phyloP scores from a whole-genome alignment of 30 jellyfish, hydroid and myxozoan genomes.

The Hydra vulgaris region DNA sequence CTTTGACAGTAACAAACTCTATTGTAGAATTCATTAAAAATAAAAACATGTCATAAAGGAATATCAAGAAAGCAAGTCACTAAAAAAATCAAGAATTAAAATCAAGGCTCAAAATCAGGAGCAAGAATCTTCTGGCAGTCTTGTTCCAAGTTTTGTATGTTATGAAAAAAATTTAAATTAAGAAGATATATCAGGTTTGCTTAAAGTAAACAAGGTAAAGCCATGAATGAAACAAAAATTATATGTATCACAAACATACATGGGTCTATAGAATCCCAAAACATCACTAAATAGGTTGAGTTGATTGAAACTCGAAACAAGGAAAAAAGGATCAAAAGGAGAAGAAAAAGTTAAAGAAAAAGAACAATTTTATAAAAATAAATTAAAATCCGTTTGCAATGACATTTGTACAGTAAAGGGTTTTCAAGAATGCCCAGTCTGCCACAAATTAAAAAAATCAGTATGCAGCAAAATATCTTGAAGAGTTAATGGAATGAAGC shows the following conservation, averaged over 20 bases:
- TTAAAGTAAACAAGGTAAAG: not conserved
- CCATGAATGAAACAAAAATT: not conserved
- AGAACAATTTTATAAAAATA: not conserved
- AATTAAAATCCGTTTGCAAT: not conserved
- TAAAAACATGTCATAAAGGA: not conserved
- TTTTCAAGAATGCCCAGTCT: not conserved
- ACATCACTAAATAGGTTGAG: not conserved
- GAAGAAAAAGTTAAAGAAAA: not conserved
- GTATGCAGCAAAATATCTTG: constrained; percentile 13
- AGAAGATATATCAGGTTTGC: not conserved
- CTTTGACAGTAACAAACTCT: not conserved
- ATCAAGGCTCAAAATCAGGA: not conserved
- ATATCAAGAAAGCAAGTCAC: too few relatives aligned
- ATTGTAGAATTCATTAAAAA: not conserved
- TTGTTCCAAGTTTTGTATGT: not conserved
- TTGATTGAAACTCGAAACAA: not conserved
- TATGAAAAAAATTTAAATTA: not conserved
- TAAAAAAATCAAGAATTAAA: too few relatives aligned
- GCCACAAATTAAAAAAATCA: not conserved
- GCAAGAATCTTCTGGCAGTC: too few relatives aligned
- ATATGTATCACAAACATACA: not conserved
- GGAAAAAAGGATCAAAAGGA: constrained; percentile 1
- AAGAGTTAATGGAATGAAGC: constrained; percentile 4
- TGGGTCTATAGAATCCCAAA: constrained; percentile 5
- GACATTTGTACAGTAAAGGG: constrained; percentile 5